Conservation (phyloP, 2,113 vertebrate species). For the Dunckerocampus dactyliophorus region DNA sequence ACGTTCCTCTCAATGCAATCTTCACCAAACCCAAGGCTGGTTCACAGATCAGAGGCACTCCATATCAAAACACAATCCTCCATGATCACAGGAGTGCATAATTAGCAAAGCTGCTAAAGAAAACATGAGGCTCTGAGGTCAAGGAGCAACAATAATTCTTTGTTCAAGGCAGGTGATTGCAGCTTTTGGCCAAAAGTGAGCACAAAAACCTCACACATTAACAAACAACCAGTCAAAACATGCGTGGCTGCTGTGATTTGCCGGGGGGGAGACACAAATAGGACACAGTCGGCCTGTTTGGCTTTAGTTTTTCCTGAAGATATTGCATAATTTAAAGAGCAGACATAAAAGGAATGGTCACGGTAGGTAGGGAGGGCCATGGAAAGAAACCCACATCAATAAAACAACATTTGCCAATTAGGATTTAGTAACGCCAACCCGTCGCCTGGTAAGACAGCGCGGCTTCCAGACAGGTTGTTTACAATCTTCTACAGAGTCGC, state of each 20-base stretch:
- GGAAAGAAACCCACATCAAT: conserved; percentile 51
- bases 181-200: no score
- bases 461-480: conserved; percentile 17
- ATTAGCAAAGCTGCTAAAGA: conserved; percentile 8
- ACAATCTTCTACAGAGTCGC: conserved; percentile 1
- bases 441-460: no score
- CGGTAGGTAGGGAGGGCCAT: conserved; percentile 23
- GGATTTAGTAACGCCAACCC: no score
- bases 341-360: conserved; percentile 28
- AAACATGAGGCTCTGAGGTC: conserved; percentile 15
- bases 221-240: not conserved
- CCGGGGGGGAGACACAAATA: conserved; percentile 13
- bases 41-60: not conserved
- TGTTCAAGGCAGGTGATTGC: not conserved
- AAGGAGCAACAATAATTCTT: not conserved
- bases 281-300: conserved; percentile 27
- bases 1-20: conserved; percentile 22
- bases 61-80: conserved; percentile 11
- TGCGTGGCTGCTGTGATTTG: conserved; percentile 23
- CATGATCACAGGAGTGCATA: conserved; percentile 20
- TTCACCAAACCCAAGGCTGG: conserved; percentile 14
- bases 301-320: conserved; percentile 13
- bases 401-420: conserved; percentile 48
- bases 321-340: conserved; percentile 53
- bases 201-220: not conserved